phyloP scores from a whole-genome alignment of 2,113 vertebrate genomes.

The Bubalus kerabau region DNA sequence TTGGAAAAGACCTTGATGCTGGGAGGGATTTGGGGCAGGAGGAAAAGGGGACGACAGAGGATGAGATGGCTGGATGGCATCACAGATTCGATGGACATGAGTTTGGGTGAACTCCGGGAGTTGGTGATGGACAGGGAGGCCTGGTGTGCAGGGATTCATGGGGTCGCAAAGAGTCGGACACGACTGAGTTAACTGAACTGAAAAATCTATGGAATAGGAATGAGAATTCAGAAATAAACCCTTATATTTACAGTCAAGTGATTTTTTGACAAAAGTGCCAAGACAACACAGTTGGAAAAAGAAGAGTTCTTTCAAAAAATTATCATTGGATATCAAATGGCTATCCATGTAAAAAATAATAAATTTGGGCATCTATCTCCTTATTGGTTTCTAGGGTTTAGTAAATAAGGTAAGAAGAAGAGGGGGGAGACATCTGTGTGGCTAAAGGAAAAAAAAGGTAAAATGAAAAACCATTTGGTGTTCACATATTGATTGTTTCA shows the following conservation, averaged over 20 bases:
- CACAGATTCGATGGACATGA: too few relatives aligned
- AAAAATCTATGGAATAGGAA: neutral
- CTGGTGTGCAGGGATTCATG: too few relatives aligned
- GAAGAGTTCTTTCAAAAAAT: neutral
- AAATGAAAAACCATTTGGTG: neutral
- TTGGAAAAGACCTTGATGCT: too few relatives aligned
- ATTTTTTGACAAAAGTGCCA: neutral
- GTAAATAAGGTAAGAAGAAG: neutral
- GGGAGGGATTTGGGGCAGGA: too few relatives aligned
- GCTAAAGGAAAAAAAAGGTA: neutral
- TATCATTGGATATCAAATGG: neutral
- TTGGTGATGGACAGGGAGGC: too few relatives aligned
- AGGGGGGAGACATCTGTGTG: neutral
- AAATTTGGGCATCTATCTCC: fast-evolving
- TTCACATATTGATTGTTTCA: neutral
- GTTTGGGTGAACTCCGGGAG: too few relatives aligned
- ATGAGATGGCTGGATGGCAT: too few relatives aligned
- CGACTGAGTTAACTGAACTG: too few relatives aligned
- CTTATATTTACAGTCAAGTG: neutral
- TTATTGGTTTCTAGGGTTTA: neutral
- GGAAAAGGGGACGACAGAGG: too few relatives aligned
- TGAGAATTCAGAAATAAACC: neutral
- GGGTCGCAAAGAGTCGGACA: fast-evolving
- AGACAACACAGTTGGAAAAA: neutral
- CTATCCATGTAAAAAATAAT: neutral